Conservation (phyloP, 2,113 vertebrate species). For the Dromaius novaehollandiae region DNA sequence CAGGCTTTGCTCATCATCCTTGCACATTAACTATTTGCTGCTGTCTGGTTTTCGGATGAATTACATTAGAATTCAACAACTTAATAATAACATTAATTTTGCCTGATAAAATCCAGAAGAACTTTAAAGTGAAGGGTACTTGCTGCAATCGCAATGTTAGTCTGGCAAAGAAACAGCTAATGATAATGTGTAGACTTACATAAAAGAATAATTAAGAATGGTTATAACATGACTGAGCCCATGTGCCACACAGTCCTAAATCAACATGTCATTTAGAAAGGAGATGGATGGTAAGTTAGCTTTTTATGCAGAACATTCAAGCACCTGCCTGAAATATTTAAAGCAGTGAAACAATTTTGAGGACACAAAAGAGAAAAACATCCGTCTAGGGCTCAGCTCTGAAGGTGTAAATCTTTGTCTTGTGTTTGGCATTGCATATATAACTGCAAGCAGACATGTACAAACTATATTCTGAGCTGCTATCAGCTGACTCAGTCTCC, state of each 20-base stretch:
- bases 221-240: too few species aligned
- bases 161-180: constrained; percentile 51
- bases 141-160: constrained; percentile 21
- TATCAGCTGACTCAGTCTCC: not conserved
- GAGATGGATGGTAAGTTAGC: constrained; percentile 22
- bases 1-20: not conserved
- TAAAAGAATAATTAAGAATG: constrained; percentile 70
- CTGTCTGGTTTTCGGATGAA: constrained; percentile 35
- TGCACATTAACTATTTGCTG: not conserved
- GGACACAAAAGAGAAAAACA: not conserved
- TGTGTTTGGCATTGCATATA: not conserved
- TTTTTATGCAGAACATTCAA: constrained; percentile 23
- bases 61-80: constrained; percentile 59
- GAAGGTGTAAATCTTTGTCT: not conserved
- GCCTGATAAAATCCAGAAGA: constrained; percentile 57
- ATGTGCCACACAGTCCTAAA: constrained; percentile 41
- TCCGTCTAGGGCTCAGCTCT: not conserved
- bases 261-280: constrained; percentile 28
- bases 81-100: constrained; percentile 72
- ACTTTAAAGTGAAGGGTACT: constrained; percentile 61
- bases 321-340: constrained; percentile 16
- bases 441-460: not conserved
- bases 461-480: not conserved
- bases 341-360: not conserved
- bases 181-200: constrained; percentile 60